phyloP scores from a whole-genome alignment of 2,888 invertebrate species.

The Scaptomyza polygonia region DNA sequence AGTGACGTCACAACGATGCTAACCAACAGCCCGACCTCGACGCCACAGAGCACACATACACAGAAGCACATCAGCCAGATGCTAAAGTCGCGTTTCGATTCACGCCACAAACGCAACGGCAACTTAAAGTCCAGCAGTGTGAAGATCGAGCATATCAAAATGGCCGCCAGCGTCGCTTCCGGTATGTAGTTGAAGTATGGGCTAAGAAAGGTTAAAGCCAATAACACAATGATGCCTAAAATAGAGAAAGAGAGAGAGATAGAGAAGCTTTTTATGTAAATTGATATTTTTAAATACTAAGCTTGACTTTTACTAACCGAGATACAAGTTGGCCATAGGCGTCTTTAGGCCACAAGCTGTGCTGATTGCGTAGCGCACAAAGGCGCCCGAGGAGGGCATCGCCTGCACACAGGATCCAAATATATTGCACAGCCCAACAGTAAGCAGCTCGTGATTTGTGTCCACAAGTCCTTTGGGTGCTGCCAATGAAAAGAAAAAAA shows the following conservation, averaged over 20 bases:
- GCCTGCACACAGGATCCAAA: conserved; percentile 93
- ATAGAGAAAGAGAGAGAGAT: conserved; percentile 78
- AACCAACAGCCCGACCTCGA: conserved; percentile 91
- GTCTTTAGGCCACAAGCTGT: conserved; percentile 94
- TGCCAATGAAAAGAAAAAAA: conserved; percentile 71
- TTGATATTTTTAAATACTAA: fast-evolving
- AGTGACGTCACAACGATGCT: conserved; percentile 88
- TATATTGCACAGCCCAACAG: conserved; percentile 92
- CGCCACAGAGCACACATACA: conserved; percentile 88
- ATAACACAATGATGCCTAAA: conserved; percentile 90
- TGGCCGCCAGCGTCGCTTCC: conserved; percentile 92
- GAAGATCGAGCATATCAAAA: conserved; percentile 93
- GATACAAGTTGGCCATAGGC: conserved; percentile 86
- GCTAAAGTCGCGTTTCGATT: conserved; percentile 87
- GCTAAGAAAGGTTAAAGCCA: conserved; percentile 94
- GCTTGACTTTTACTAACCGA: conserved; percentile 63
- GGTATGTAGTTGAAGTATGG: conserved; percentile 95
- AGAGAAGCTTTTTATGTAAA: not conserved
- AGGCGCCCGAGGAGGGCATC: conserved; percentile 95
- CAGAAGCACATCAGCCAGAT: conserved; percentile 89
- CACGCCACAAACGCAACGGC: conserved; percentile 86
- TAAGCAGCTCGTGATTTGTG: conserved; percentile 95
- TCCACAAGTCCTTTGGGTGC: conserved; percentile 90
- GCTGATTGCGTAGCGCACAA: conserved; percentile 94
- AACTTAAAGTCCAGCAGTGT: conserved; percentile 86